These are phyloP conservation scores for Archips crataeganus DNA, from an alignment of 2,888 invertebrate genomes.

Conservation along the genomic window DNA sequence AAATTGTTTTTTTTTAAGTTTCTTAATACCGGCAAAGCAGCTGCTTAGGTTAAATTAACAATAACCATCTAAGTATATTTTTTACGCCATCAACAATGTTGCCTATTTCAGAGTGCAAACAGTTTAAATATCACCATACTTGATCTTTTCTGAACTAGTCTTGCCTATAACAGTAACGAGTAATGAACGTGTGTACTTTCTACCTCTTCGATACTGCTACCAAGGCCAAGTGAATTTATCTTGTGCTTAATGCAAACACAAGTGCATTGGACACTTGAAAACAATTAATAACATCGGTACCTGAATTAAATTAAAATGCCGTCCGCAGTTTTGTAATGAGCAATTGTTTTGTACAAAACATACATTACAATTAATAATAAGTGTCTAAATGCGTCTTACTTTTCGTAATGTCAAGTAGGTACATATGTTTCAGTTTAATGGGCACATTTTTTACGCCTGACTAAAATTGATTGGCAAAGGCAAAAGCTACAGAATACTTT, in stretches of 20 bases:
- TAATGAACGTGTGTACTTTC: constrained; percentile 20
- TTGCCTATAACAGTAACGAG: constrained; percentile 11
- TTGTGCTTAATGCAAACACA: constrained; percentile 33
- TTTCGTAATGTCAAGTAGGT: not conserved
- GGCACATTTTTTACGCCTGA: constrained; percentile 1
- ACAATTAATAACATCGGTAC: not conserved
- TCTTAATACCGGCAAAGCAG: not conserved
- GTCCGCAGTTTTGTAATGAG: constrained; percentile 20
- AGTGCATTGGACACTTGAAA: constrained; percentile 28
- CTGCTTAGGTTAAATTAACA: not conserved
- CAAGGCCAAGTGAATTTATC: constrained; percentile 24
- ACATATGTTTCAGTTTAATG: not conserved
- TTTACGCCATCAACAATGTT: not conserved
- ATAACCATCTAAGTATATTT: not conserved
- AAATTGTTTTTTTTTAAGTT: not conserved
- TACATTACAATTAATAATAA: not conserved
- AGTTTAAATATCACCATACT: not conserved
- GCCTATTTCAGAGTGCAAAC: not conserved
- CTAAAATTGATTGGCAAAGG: constrained; percentile 9
- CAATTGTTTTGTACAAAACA: constrained; percentile 9
- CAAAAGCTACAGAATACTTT: not conserved
- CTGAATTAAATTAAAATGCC: constrained; percentile 19
- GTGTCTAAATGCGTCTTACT: not conserved
- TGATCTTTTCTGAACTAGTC: constrained; percentile 6
- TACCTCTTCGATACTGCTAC: constrained; percentile 19